phyloP scores from a whole-genome alignment of 2,113 vertebrate species.

The Dascyllus trimaculatus region DNA sequence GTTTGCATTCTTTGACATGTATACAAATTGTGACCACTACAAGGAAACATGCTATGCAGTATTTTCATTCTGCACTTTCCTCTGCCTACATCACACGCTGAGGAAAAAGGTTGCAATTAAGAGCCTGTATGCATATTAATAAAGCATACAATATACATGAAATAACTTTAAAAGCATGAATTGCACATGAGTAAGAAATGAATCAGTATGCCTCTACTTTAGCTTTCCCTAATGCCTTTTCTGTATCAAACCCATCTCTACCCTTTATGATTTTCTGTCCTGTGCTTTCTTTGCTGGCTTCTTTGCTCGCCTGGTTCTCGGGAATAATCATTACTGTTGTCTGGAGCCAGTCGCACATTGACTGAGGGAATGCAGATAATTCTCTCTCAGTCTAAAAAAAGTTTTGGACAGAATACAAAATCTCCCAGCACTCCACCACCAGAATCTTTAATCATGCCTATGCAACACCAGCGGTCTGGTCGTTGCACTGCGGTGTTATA shows the following conservation, averaged over 20 bases:
- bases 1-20: no score
- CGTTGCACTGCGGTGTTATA: neutral
- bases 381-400: conserved; percentile 7
- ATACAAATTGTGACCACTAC: no score
- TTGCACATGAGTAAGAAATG: no score
- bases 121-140: no score
- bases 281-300: neutral
- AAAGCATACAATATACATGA: no score
- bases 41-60: no score
- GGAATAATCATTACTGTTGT: neutral
- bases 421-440: neutral
- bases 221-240: neutral
- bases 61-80: no score
- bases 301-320: neutral
- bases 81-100: no score
- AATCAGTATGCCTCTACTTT: neutral
- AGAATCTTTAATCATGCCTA: conserved; percentile 32
- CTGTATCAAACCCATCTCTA: neutral
- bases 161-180: no score
- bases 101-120: no score
- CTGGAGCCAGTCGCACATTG: neutral
- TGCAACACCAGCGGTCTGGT: neutral
- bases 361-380: conserved; percentile 16
- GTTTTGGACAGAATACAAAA: neutral
- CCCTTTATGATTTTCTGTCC: neutral